Evolutionary conservation across 2,113 vertebrate genomes (phyloP).

Genomic region (Pelusios castaneus): DNA sequence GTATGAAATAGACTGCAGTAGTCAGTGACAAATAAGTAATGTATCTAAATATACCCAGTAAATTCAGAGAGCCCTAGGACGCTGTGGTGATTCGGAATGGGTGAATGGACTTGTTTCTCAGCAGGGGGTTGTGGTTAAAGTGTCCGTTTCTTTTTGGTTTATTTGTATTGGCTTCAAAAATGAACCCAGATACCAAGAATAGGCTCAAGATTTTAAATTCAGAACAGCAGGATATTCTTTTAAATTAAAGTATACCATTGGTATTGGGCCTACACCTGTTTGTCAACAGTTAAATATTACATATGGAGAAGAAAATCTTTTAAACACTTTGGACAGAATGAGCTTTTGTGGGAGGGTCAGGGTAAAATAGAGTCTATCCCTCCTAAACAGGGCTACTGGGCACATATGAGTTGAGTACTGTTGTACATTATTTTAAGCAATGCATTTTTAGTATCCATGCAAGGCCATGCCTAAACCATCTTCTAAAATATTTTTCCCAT

Average conservation of each 20-base stretch:
- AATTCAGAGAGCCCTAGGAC: rapidly evolving
- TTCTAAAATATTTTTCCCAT: neutral
- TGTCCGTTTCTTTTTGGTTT: neutral
- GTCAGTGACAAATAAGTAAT: neutral
- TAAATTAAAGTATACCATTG: neutral
- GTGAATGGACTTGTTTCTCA: neutral
- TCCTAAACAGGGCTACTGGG: neutral
- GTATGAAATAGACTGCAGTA: neutral
- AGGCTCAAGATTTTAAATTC: neutral
- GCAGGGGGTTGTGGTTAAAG: rapidly evolving
- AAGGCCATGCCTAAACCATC: neutral
- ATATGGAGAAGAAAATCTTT: neutral
- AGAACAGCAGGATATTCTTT: neutral
- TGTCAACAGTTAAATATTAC: neutral
- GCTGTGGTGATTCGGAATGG: neutral
- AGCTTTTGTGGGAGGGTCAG: neutral
- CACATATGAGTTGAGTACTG: neutral
- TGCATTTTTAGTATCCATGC: neutral
- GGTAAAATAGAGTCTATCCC: neutral
- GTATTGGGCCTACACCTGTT: neutral
- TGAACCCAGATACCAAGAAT: neutral
- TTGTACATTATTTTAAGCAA: neutral
- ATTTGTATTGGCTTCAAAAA: neutral
- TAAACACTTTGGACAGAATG: neutral
- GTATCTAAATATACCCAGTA: rapidly evolving